A percentile compares a stretch with the other conserved stretches of the same genome.
These are phyloP conservation scores for Agrilus cyanescens DNA, from an alignment of 2,888 invertebrate species.

Conservation along the genomic window DNA sequence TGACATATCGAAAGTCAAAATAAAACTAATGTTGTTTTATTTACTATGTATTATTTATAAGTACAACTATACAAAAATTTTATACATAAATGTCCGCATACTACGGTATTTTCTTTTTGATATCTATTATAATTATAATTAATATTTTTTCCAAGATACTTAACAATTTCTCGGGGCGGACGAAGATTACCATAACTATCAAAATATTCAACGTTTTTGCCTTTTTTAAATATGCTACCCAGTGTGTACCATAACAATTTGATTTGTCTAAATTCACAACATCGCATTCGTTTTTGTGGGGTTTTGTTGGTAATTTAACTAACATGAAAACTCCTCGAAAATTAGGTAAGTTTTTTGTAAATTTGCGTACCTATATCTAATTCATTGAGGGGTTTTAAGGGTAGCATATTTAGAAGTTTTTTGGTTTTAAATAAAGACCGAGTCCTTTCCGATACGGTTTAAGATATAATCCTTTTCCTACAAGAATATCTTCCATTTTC, in stretches of 20 bases:
- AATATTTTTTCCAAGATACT: slow-evolving; percentile 11
- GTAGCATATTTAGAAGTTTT: slow-evolving; percentile 15
- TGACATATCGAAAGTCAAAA: not conserved
- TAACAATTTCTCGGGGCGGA: slow-evolving; percentile 17
- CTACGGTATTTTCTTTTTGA: slow-evolving; percentile 8
- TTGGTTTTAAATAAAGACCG: slow-evolving; percentile 15
- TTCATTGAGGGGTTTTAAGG: slow-evolving; percentile 17
- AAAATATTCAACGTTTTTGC: slow-evolving; percentile 24
- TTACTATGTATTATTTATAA: not conserved
- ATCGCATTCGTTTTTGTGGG: slow-evolving; percentile 18
- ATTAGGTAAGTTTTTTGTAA: slow-evolving; percentile 11
- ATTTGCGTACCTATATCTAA: slow-evolving; percentile 15
- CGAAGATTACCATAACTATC: slow-evolving; percentile 29
- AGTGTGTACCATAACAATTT: slow-evolving; percentile 24
- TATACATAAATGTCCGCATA: slow-evolving; percentile 14
- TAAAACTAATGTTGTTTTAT: not conserved
- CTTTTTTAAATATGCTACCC: slow-evolving; percentile 27
- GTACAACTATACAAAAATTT: slow-evolving; percentile 9
- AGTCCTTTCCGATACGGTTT: slow-evolving; percentile 14
- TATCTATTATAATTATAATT: slow-evolving; percentile 10
- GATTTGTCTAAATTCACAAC: slow-evolving; percentile 24
- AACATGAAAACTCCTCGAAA: slow-evolving; percentile 23
- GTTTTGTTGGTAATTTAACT: slow-evolving; percentile 14
- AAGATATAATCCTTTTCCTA: slow-evolving; percentile 11
- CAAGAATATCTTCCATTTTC: slow-evolving; percentile 28